Percentiles rank a stretch among this genome's conserved stretches.
Conservation (phyloP, 2,888 invertebrate species). For the Drosophila prostipennis region DNA sequence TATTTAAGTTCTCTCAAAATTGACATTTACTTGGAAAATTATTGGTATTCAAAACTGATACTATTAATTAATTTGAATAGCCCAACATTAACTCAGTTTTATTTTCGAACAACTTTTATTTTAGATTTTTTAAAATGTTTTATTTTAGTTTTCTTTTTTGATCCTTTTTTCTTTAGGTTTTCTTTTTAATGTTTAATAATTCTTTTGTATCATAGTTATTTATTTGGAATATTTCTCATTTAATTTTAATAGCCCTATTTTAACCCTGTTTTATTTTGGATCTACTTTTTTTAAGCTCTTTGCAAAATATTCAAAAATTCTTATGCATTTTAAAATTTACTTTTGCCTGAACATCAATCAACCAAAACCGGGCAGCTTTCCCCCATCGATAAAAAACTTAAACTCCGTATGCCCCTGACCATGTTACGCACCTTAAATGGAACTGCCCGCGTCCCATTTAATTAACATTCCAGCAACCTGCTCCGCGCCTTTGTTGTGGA, state of each 20-base stretch:
- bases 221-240: no score
- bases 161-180: not conserved
- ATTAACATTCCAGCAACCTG: constrained; percentile 75
- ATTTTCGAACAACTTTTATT: not conserved
- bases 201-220: no score
- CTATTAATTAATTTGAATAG: no score
- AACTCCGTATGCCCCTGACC: not conserved
- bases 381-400: not conserved
- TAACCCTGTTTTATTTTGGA: not conserved
- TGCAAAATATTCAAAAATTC: not conserved
- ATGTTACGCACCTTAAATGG: constrained; percentile 15
- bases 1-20: no score
- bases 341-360: constrained; percentile 10
- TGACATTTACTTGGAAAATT: no score
- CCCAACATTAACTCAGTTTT: no score
- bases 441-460: constrained; percentile 58
- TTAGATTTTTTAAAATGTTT: not conserved
- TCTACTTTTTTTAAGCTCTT: not conserved
- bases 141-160: not conserved
- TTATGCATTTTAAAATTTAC: not conserved
- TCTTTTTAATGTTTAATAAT: not conserved
- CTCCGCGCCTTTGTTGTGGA: constrained; percentile 30
- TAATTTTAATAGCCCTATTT: no score
- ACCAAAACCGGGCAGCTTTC: constrained; percentile 3
- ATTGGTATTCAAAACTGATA: no score